Percentiles rank a stretch among this genome's conserved stretches.
Evolutionary conservation across 2,113 vertebrate genomes (phyloP).

Genomic region (Herpailurus yagouaroundi): DNA sequence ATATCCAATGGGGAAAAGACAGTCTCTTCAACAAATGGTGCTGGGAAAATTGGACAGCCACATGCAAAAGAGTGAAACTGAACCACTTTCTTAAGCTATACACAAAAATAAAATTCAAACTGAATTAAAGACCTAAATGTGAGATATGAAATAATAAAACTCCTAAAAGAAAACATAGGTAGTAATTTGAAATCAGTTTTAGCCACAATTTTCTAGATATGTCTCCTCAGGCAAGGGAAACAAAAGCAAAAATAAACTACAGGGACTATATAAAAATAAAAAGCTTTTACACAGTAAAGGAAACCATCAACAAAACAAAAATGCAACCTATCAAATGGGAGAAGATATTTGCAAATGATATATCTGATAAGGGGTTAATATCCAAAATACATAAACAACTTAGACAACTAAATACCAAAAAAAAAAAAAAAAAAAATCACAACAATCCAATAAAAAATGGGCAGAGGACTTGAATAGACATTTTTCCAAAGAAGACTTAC

Average conservation of each 20-base stretch:
- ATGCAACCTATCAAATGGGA: background rate
- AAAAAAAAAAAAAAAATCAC: no score
- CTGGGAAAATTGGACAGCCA: background rate
- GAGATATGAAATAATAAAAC: background rate
- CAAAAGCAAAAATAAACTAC: background rate
- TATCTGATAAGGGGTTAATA: background rate
- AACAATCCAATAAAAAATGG: background rate
- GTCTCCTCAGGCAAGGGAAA: background rate
- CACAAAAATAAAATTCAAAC: background rate
- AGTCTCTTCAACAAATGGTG: background rate
- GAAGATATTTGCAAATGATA: background rate
- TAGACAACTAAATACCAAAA: background rate
- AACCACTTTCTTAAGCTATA: background rate
- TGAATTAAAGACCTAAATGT: background rate
- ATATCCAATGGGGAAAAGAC: background rate
- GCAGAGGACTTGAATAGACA: background rate
- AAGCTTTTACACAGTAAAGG: background rate
- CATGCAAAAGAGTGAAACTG: background rate
- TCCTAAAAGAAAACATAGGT: background rate
- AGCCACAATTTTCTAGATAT: background rate
- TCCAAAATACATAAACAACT: background rate
- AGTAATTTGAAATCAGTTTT: background rate
- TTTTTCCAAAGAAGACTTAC: background rate
- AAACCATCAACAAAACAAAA: background rate
- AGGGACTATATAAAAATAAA: background rate